Evolutionary conservation across 2,888 invertebrate genomes (phyloP).

Genomic region (Crocallis elinguaria): DNA sequence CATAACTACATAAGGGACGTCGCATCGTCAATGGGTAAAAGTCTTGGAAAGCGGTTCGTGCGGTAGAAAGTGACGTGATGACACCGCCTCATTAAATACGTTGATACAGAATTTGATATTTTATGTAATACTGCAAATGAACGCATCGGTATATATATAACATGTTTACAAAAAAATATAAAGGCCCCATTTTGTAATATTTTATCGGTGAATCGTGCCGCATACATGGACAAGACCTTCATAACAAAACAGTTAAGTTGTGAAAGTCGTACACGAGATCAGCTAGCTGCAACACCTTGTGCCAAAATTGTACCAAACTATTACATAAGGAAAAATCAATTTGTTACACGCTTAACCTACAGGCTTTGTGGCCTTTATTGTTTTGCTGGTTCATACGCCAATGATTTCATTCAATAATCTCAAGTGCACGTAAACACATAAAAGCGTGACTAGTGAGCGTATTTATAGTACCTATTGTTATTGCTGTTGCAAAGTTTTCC

Average conservation of each 20-base stretch:
- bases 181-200: slow-evolving; percentile 37
- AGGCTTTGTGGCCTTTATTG: slow-evolving; percentile 10
- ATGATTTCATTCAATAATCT: slow-evolving; percentile 9
- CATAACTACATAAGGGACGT: slow-evolving; percentile 42
- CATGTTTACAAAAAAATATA: slow-evolving; percentile 28
- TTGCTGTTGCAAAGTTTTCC: slow-evolving; percentile 10
- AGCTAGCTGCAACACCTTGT: slow-evolving; percentile 51
- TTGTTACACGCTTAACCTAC: slow-evolving; percentile 25
- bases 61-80: slow-evolving; percentile 58
- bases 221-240: slow-evolving; percentile 54
- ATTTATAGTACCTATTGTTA: slow-evolving; percentile 10
- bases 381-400: slow-evolving; percentile 6
- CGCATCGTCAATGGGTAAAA: slow-evolving; percentile 40
- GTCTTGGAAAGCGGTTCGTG: slow-evolving; percentile 56
- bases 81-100: slow-evolving; percentile 50
- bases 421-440: slow-evolving; percentile 9
- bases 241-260: slow-evolving; percentile 53
- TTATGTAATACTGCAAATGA: slow-evolving; percentile 30
- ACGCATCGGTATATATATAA: slow-evolving; percentile 16
- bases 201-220: slow-evolving; percentile 47
- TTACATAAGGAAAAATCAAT: slow-evolving; percentile 50
- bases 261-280: slow-evolving; percentile 58
- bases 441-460: slow-evolving; percentile 2
- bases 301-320: slow-evolving; percentile 51
- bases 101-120: slow-evolving; percentile 48